A percentile compares a stretch with the other conserved stretches of the same genome.
Evolutionary conservation across 2,797 vertebrate species (phyloP).

Genomic region (Pseudochaenichthys georgianus): DNA sequence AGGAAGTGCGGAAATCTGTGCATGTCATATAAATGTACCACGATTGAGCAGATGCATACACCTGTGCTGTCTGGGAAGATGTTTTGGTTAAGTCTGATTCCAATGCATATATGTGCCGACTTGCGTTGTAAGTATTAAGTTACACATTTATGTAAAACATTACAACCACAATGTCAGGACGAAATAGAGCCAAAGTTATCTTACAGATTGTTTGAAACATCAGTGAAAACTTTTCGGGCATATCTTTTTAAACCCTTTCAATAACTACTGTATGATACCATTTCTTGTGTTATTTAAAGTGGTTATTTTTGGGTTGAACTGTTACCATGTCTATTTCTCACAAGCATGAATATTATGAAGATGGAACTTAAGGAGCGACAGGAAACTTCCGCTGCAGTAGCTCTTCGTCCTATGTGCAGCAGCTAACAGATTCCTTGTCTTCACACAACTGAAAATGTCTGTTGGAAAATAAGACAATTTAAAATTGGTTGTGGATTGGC

Average conservation of each 20-base stretch:
- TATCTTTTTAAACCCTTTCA: constrained; percentile 20
- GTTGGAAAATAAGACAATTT: constrained; percentile 1
- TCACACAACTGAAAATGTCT: neutral
- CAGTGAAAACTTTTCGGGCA: neutral
- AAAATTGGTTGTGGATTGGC: constrained; percentile 5
- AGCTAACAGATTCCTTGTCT: constrained; percentile 1
- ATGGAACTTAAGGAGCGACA: neutral
- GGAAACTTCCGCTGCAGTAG: neutral
- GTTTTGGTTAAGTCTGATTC: neutral
- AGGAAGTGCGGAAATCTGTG: neutral
- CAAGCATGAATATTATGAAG: constrained; percentile 8
- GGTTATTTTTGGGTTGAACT: constrained; percentile 16
- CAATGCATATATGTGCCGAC: neutral
- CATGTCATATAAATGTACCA: neutral
- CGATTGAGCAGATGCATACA: neutral
- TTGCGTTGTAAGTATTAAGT: neutral
- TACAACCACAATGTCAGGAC: neutral
- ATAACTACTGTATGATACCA: constrained; percentile 18
- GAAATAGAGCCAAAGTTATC: neutral
- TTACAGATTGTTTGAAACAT: constrained; percentile 23
- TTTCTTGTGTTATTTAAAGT: constrained; percentile 1
- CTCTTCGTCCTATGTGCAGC: neutral
- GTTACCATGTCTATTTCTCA: constrained; percentile 4
- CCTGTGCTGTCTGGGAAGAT: neutral
- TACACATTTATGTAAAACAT: neutral